These are phyloP conservation scores for Hymenopus coronatus DNA, from an alignment of 2,888 invertebrate genomes.

Conservation along the genomic window DNA sequence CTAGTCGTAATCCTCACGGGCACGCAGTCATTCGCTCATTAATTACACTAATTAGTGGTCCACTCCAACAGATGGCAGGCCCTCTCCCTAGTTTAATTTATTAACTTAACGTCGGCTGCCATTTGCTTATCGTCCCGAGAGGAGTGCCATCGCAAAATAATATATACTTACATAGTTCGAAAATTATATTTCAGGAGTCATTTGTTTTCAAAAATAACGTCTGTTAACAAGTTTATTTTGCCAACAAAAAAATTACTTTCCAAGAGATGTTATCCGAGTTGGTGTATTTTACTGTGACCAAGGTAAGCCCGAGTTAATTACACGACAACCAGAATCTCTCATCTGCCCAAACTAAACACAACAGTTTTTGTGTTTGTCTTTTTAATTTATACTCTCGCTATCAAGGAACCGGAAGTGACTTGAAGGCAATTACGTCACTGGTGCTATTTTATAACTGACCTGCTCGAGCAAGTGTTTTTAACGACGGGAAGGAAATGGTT, in stretches of 20 bases:
- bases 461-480: not conserved
- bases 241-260: slow-evolving; percentile 25
- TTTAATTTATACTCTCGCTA: not conserved
- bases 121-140: slow-evolving; percentile 22
- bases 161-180: not conserved
- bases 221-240: slow-evolving; percentile 34
- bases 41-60: slow-evolving; percentile 31
- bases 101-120: slow-evolving; percentile 11
- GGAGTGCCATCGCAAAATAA: not conserved
- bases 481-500: not conserved
- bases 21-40: slow-evolving; percentile 26
- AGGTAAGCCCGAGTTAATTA: not conserved
- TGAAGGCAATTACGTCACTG: not conserved
- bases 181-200: slow-evolving; percentile 21
- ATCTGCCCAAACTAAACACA: not conserved
- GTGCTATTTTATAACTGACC: not conserved
- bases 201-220: slow-evolving; percentile 28
- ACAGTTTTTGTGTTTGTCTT: not conserved
- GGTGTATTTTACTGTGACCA: slow-evolving; percentile 10
- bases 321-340: not conserved
- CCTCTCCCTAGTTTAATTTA: slow-evolving; percentile 2
- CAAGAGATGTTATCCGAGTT: slow-evolving; percentile 9
- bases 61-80: slow-evolving; percentile 9
- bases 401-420: not conserved
- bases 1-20: slow-evolving; percentile 21